Percentiles rank a stretch among this genome's conserved stretches.
Conservation (phyloP, 2,888 invertebrate species). For the Agriopis aurantiaria region DNA sequence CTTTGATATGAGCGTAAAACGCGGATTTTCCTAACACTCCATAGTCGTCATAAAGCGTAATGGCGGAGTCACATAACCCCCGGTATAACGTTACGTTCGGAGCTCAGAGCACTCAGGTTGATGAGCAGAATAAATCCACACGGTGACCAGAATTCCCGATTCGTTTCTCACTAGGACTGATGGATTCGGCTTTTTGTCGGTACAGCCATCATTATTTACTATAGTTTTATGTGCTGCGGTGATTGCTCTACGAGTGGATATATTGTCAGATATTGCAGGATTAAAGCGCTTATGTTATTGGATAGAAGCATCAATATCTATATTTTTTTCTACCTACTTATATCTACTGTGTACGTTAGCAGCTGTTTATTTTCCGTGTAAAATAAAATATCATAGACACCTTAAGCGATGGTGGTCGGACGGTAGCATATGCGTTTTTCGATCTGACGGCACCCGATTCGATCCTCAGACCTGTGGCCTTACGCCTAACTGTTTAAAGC, state of each 20-base stretch:
- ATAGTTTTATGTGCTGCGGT: slow-evolving; percentile 29
- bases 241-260: slow-evolving; percentile 14
- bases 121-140: slow-evolving; percentile 61
- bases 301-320: too few species aligned
- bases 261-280: neutral
- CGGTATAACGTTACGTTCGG: slow-evolving; percentile 42
- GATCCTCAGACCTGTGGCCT: too few species aligned
- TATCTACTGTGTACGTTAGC: too few species aligned
- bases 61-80: slow-evolving; percentile 59
- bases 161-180: slow-evolving; percentile 40
- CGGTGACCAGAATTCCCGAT: slow-evolving; percentile 52
- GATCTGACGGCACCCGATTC: too few species aligned
- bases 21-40: slow-evolving; percentile 53
- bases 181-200: slow-evolving; percentile 40
- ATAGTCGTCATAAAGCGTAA: slow-evolving; percentile 64
- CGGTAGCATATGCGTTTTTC: too few species aligned
- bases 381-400: too few species aligned
- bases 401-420: too few species aligned
- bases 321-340: too few species aligned
- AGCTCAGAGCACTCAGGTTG: slow-evolving; percentile 67
- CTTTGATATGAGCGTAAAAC: slow-evolving; percentile 47
- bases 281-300: neutral
- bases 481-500: too few species aligned
- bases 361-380: too few species aligned
- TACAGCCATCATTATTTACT: slow-evolving; percentile 39